Conservation (phyloP, 2,888 invertebrate genomes). For the Lysandra coridon region DNA sequence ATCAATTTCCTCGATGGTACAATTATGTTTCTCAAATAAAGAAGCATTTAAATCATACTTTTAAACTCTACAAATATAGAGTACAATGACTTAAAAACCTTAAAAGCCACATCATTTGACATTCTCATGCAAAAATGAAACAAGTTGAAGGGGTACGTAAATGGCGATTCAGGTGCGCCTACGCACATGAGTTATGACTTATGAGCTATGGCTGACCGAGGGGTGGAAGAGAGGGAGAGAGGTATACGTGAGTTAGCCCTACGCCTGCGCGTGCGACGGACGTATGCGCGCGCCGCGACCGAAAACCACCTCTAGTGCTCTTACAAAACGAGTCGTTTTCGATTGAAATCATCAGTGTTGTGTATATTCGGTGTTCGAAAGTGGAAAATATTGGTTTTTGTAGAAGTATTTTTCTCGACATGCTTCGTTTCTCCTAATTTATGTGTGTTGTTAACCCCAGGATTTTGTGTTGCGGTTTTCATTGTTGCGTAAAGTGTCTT, state of each 20-base stretch:
- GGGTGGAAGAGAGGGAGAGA: slow-evolving; percentile 54
- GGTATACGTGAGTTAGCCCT: slow-evolving; percentile 66
- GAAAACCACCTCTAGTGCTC: slow-evolving; percentile 38
- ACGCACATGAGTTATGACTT: slow-evolving; percentile 45
- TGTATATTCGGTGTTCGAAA: slow-evolving; percentile 13
- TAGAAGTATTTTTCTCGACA: slow-evolving; percentile 14
- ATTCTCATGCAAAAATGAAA: slow-evolving; percentile 39
- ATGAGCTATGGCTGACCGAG: not conserved
- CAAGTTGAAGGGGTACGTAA: slow-evolving; percentile 60
- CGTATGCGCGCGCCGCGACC: slow-evolving; percentile 51
- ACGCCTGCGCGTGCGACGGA: slow-evolving; percentile 65
- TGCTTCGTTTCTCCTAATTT: slow-evolving; percentile 18
- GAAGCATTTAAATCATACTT: not conserved
- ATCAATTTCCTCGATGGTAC: too few species aligned
- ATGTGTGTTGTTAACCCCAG: not conserved
- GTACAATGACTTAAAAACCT: not conserved
- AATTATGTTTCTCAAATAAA: too few species aligned
- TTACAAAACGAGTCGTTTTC: slow-evolving; percentile 34
- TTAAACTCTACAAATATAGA: not conserved
- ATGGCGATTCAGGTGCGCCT: slow-evolving; percentile 70
- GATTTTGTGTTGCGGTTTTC: slow-evolving; percentile 13
- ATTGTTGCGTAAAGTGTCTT: not conserved
- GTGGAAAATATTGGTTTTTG: slow-evolving; percentile 7
- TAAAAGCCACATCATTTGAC: slow-evolving; percentile 3
- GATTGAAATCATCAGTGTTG: slow-evolving; percentile 32